Evolutionary conservation across 2,113 vertebrate genomes (phyloP).

Genomic region (Lycaon pictus): DNA sequence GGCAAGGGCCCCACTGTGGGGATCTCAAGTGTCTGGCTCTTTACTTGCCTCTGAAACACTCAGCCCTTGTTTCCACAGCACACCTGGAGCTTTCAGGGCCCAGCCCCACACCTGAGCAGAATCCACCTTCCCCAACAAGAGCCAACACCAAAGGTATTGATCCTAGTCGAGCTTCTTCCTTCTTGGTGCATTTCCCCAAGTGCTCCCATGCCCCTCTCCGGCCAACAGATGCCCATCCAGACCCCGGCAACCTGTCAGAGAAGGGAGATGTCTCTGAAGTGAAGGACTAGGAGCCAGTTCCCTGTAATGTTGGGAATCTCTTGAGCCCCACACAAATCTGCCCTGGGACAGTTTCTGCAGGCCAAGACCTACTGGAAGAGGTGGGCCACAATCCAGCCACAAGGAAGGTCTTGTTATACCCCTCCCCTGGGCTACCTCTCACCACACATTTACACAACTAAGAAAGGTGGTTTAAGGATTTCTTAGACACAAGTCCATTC

Average conservation of each 20-base stretch:
- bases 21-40: background rate
- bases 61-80: constrained; percentile 51
- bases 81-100: background rate
- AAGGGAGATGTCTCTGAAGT: background rate
- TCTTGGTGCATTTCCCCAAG: background rate
- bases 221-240: background rate
- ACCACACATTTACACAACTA: background rate
- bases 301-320: background rate
- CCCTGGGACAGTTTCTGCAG: background rate
- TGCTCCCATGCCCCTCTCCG: background rate
- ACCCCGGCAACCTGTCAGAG: background rate
- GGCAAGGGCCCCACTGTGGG: background rate
- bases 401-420: background rate
- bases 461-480: background rate
- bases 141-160: background rate
- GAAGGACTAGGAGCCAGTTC: background rate
- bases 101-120: background rate
- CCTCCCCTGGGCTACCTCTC: background rate
- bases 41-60: background rate
- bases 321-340: background rate
- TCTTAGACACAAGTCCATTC: background rate
- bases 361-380: background rate
- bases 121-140: background rate
- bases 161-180: background rate
- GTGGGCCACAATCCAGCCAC: background rate